Evolutionary conservation across 2,888 invertebrate species (phyloP), one percentile per base, ranked within the genome.

Genomic region (Agrotis exclamationis): DNA sequence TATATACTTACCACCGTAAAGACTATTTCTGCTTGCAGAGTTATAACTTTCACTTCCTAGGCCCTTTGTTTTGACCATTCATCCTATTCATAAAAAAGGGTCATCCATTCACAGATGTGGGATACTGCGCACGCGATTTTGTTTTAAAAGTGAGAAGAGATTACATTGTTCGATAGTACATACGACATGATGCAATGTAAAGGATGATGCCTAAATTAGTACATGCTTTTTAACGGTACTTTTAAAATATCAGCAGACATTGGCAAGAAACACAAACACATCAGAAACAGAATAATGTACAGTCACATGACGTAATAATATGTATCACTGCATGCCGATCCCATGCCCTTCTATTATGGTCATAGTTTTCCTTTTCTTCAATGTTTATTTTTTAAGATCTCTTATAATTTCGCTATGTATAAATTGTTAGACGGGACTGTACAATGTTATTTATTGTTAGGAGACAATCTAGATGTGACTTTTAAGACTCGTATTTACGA

Each of bases 391-490:
- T 3, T 33, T 68, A 50, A 18, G 6, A 28, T 22, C 0, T 28
- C 50, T 44, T 57, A 18, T 3, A 4, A 47, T 20, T 22, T 51
- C 6, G 14, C 44, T 14, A 18, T 56, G 54, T 73, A 22, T 50
- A 60, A 56, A 24, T 66, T 73, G 48, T 45, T 67, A 73, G 7
- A 50, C 28, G 3, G 18, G 11, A 51, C 68, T 59, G 44, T 73
- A 69, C 47, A 53, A 74, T 69, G 28, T 45, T 67, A 57, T 53
- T 18, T 71, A 54, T 56, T 63, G 47, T 73, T 68, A 64, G 44
- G 39, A 20, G 63, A 69, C 9, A 18, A 74, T 73, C 20, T 67
- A 53, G 62, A 68, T 73, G 70, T 59, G 59, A 74, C 48, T 60
- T 56, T 18, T 18, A 57, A 63, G 71, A 20, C 28, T 57, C 50